A percentile compares a stretch with the other conserved stretches of the same genome.
Evolutionary conservation across 2,113 vertebrate species (phyloP).

Genomic region (Irena cyanogastra): DNA sequence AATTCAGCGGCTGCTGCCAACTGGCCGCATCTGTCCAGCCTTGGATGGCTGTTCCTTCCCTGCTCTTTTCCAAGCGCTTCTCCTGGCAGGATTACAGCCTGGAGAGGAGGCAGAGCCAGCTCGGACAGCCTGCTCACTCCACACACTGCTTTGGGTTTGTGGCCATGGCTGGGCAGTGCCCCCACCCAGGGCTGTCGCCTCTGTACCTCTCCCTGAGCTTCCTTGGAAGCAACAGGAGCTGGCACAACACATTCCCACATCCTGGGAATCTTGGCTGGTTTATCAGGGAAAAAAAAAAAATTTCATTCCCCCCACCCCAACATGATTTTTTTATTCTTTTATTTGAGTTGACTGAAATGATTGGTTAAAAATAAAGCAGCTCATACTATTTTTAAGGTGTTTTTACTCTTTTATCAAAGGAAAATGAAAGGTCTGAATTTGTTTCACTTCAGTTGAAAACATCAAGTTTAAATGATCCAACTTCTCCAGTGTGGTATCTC

Average conservation of each 20-base stretch:
- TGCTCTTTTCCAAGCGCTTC: background rate
- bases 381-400: background rate
- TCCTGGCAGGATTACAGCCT: background rate
- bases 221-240: background rate
- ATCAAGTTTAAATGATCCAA: background rate
- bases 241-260: background rate
- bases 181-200: background rate
- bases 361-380: background rate
- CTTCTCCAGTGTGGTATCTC: background rate
- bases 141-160: background rate
- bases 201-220: rapidly evolving
- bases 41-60: background rate
- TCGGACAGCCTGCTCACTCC: background rate
- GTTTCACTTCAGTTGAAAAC: background rate
- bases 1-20: constrained; percentile 33
- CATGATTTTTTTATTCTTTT: background rate
- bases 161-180: background rate
- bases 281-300: no score
- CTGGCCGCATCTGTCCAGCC: constrained; percentile 28
- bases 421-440: background rate
- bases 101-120: background rate
- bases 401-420: background rate
- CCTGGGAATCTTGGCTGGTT: background rate
- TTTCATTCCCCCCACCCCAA: background rate
- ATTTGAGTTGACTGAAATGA: background rate